Evolutionary conservation across 2,888 invertebrate species (phyloP).

Genomic region (Slavum lentiscoides): DNA sequence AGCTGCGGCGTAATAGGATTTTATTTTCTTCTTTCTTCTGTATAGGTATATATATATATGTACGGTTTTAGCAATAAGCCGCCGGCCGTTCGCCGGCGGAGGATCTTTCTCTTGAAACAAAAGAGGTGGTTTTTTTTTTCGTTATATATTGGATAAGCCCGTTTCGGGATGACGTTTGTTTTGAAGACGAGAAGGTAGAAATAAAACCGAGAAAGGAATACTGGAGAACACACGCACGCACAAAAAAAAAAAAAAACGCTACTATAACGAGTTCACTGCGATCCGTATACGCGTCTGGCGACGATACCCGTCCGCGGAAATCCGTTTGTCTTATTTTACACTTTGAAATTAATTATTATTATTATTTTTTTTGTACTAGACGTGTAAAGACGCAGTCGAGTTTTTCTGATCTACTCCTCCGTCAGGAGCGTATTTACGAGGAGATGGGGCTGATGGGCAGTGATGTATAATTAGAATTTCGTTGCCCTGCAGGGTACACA

Average conservation of each 20-base stretch:
- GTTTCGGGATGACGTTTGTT: slow-evolving; percentile 4
- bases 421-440: too few relatives aligned
- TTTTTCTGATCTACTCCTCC: too few relatives aligned
- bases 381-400: too few relatives aligned
- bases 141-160: neutral
- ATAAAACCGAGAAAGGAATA: neutral
- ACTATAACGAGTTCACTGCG: neutral
- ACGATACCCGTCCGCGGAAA: neutral
- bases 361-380: neutral
- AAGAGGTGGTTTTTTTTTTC: neutral
- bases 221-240: too few relatives aligned
- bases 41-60: neutral
- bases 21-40: neutral
- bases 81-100: too few relatives aligned
- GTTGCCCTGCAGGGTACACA: too few relatives aligned
- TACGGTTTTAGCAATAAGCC: neutral
- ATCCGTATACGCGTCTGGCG: too few relatives aligned
- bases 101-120: neutral
- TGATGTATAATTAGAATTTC: too few relatives aligned
- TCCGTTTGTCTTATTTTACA: neutral
- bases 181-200: neutral
- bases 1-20: slow-evolving; percentile 25
- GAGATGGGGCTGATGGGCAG: too few relatives aligned
- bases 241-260: neutral
- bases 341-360: slow-evolving; percentile 11